These are phyloP conservation scores for Pseudochirops cupreus DNA, from an alignment of 2,797 vertebrate genomes.

Conservation along the genomic window DNA sequence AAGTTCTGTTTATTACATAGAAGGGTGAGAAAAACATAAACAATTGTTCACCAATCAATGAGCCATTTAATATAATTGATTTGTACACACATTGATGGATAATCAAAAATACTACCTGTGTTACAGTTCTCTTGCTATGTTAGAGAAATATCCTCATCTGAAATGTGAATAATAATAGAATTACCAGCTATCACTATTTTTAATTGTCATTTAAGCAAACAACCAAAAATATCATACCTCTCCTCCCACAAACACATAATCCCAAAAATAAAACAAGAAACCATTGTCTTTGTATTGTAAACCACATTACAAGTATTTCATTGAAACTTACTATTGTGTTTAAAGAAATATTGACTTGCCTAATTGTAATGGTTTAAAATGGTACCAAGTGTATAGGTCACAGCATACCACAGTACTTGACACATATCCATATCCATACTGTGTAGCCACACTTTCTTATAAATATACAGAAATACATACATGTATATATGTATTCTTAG, in stretches of 20 bases:
- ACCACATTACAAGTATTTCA: constrained; percentile 21
- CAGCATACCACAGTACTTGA: not conserved
- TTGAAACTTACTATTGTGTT: constrained; percentile 13
- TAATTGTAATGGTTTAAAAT: constrained; percentile 26
- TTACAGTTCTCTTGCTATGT: constrained; percentile 15
- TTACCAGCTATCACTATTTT: not conserved
- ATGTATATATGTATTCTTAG: not conserved
- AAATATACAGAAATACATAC: not conserved
- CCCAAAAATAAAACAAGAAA: constrained; percentile 25
- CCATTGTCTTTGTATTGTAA: not conserved
- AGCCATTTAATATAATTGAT: not conserved
- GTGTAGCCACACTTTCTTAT: not conserved
- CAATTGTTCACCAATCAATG: not conserved
- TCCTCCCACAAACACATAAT: not conserved
- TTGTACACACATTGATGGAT: not conserved
- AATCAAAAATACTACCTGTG: constrained; percentile 32
- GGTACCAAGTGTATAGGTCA: constrained; percentile 13
- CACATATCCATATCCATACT: not conserved
- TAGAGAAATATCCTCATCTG: constrained; percentile 1
- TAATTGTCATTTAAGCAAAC: constrained; percentile 37
- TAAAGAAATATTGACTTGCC: constrained; percentile 21
- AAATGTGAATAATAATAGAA: constrained; percentile 26
- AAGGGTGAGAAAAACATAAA: constrained; percentile 43
- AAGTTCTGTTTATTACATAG: constrained; percentile 55
- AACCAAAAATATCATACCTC: not conserved